Conservation (phyloP, 2,797 vertebrate genomes). For the Tapera naevia region DNA sequence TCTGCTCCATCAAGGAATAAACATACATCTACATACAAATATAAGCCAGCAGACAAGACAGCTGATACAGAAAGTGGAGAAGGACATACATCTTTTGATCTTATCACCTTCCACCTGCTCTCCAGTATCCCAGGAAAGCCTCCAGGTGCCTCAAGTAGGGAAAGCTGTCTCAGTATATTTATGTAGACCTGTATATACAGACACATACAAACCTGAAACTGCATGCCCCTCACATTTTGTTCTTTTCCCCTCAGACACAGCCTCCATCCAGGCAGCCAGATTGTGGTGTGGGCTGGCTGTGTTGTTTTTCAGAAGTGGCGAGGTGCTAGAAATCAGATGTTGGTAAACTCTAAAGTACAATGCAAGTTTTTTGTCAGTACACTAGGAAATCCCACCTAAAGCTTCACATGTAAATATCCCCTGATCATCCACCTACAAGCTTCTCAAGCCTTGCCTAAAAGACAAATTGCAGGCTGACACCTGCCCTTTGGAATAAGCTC, state of each 20-base stretch:
- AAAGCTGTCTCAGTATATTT: not conserved
- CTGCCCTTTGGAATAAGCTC: not conserved
- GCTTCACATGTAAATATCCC: conserved; percentile 24
- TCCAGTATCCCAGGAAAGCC: not conserved
- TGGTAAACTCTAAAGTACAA: conserved; percentile 36
- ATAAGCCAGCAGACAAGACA: not conserved
- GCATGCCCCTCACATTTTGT: not conserved
- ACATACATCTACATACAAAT: rapidly evolving
- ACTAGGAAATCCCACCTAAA: not conserved
- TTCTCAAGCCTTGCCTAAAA: not conserved
- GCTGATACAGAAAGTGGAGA: rapidly evolving
- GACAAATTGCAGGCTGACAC: not conserved
- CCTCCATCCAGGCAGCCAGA: not conserved
- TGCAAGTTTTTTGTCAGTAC: not conserved
- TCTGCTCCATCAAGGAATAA: not conserved
- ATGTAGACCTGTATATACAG: not conserved
- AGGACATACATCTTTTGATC: not conserved
- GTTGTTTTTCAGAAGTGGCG: not conserved
- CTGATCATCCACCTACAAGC: not conserved
- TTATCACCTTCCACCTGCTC: not conserved
- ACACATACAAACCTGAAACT: not conserved
- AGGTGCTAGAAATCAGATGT: conserved; percentile 28
- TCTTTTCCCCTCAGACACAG: not conserved
- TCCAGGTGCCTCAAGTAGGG: not conserved
- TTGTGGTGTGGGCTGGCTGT: not conserved